A percentile compares a stretch with the other conserved stretches of the same genome.
phyloP scores from a whole-genome alignment of 2,113 vertebrate species.

The Phrynosoma platyrhinos region DNA sequence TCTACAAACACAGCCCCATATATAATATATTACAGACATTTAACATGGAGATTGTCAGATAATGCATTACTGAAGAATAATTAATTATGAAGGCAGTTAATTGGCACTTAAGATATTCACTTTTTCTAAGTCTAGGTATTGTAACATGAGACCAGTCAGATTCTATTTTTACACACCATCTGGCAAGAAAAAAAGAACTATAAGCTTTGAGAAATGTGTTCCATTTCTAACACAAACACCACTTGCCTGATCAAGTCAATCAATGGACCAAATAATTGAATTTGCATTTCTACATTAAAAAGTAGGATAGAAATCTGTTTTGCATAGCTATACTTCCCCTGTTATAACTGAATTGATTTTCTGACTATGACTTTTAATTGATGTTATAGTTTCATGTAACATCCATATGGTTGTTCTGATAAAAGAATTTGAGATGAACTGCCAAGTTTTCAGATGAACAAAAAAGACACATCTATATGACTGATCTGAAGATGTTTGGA shows the following conservation, averaged over 20 bases:
- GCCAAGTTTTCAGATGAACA: conserved; percentile 50
- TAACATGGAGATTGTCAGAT: not conserved
- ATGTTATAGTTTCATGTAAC: conserved; percentile 40
- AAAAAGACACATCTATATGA: conserved; percentile 70
- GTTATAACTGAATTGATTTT: conserved; percentile 27
- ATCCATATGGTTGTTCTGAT: conserved; percentile 43
- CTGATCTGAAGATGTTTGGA: conserved; percentile 61
- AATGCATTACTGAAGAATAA: not conserved
- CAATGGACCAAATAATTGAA: not conserved
- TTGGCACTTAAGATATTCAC: not conserved
- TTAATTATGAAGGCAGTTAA: not conserved
- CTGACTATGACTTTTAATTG: conserved; percentile 16
- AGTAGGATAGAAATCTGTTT: conserved; percentile 5
- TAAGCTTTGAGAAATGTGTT: not conserved
- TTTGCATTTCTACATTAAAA: not conserved
- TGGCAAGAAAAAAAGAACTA: not conserved
- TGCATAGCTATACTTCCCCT: not conserved
- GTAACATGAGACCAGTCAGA: not conserved
- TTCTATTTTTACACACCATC: not conserved
- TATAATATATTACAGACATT: not conserved
- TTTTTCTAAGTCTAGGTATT: not conserved
- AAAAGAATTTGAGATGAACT: conserved; percentile 61
- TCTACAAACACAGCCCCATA: too few species aligned
- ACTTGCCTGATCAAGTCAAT: not conserved
- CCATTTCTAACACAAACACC: not conserved